Conservation (phyloP, 1,140 invertebrate genomes). For the Temnothorax longispinosus region DNA sequence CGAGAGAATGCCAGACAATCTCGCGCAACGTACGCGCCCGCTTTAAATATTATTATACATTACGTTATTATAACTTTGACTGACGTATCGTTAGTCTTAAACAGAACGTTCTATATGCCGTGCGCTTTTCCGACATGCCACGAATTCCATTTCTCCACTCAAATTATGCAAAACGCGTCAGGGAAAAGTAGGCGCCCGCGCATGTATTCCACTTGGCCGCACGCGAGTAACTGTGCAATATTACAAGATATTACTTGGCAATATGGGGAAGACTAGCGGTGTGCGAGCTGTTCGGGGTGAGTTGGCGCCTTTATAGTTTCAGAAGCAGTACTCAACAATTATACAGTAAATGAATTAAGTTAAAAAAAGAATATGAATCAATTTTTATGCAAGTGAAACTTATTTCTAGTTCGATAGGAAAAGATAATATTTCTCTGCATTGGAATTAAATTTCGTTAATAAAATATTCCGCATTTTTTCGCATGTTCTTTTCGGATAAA, state of each 20-base stretch:
- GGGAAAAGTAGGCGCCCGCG: constrained; percentile 37
- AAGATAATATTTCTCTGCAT: background rate
- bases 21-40: background rate
- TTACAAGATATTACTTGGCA: constrained; percentile 23
- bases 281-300: background rate
- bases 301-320: constrained; percentile 15
- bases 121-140: constrained; percentile 35
- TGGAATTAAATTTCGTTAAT: constrained; percentile 7
- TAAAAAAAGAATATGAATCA: background rate
- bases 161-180: constrained; percentile 52
- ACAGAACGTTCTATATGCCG: constrained; percentile 53
- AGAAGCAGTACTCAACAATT: background rate
- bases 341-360: background rate
- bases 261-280: background rate
- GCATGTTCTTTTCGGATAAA: background rate
- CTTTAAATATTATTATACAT: constrained; percentile 56
- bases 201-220: background rate
- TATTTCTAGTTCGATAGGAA: background rate
- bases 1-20: constrained; percentile 26
- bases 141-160: constrained; percentile 53
- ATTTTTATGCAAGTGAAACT: background rate
- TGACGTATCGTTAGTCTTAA: constrained; percentile 58
- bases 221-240: constrained; percentile 28
- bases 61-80: constrained; percentile 46
- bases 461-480: background rate